Evolutionary conservation across 2,797 vertebrate species (phyloP), one percentile per base, ranked within the genome.

Genomic region (Pangasius macronema): DNA sequence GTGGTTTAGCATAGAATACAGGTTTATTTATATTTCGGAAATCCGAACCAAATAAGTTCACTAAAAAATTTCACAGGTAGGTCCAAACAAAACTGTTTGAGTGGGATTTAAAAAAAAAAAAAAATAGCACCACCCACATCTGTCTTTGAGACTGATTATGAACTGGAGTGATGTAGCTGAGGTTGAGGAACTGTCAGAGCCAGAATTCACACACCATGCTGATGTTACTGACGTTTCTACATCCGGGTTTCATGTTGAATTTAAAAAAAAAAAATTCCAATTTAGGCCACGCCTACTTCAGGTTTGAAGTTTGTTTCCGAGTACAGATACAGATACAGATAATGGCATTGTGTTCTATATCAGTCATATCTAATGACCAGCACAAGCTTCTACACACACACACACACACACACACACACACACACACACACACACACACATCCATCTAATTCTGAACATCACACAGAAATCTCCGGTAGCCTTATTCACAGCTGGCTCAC

Each of bases 401-500:
- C 81, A 83, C 42, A 82, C 39, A 46, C 36, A 82, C 39, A 65
- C 59, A 49, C 39, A 63, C 81, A n/a, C 22, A 83, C 63, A 68
- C 63, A 68, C 68, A 39, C 61, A 49, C 36, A 83, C 10, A 73
- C 39, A 73, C 70, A 72, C 1, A 72, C 0, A n/a, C n/a, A n/a
- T n/a, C n/a, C n/a, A 22, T n/a, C 16, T 3, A 73, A 30, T 27
- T 33, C 70, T 76, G 57, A 53, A 7, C 65, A 80, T 82, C n/a
- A 73, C 11, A 51, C 67, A 36, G 42, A 67, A 27, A 53, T 61
- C 51, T 57, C 49, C 3, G 5, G 46, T 30, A 77, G 49, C 49
- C n/a, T 53, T 77, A 42, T 61, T 82, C 36, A 73, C 55, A 70
- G 80, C 53, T 73, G 22, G 11, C 59, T 39, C 49, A 79, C 30